Evolutionary conservation across 2,113 vertebrate species (phyloP).

Genomic region (Sceloporus tristichus): DNA sequence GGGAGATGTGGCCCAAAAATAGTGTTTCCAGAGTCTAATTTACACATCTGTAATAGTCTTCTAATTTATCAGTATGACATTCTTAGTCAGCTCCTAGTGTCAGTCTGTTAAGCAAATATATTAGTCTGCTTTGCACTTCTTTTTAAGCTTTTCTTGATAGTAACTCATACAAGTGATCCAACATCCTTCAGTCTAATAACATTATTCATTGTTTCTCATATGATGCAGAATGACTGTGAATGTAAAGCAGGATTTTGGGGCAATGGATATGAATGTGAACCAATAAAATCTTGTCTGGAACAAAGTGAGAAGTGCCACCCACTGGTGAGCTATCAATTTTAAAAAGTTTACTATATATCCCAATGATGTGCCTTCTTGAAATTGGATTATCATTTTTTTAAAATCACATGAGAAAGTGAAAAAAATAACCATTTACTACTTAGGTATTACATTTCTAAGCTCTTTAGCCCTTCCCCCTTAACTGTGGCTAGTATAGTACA

Average conservation of each 20-base stretch:
- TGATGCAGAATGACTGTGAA: constrained; percentile 85
- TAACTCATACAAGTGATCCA: not conserved
- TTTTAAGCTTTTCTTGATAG: not conserved
- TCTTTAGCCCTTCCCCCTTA: not conserved
- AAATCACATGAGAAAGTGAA: no score
- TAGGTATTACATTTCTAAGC: not conserved
- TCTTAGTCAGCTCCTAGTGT: not conserved
- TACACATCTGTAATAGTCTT: not conserved
- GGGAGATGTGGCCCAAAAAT: no score
- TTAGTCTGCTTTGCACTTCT: constrained; percentile 4
- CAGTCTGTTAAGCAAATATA: not conserved
- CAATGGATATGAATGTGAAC: constrained; percentile 85
- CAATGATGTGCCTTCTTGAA: constrained; percentile 6
- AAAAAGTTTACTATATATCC: constrained; percentile 58
- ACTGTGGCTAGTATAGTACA: not conserved
- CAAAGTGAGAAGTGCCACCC: constrained; percentile 85
- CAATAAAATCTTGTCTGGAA: constrained; percentile 84
- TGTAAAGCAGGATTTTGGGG: constrained; percentile 89
- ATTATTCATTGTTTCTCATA: constrained; percentile 45
- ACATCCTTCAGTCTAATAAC: constrained; percentile 4
- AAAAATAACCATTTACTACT: no score
- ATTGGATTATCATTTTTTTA: not conserved
- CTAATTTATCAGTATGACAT: not conserved
- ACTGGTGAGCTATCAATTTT: constrained; percentile 81
- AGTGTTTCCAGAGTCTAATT: not conserved